Percentiles rank a stretch among this genome's conserved stretches.
phyloP scores from a whole-genome alignment of 2,888 invertebrate species.

The Nephrotoma flavescens region DNA sequence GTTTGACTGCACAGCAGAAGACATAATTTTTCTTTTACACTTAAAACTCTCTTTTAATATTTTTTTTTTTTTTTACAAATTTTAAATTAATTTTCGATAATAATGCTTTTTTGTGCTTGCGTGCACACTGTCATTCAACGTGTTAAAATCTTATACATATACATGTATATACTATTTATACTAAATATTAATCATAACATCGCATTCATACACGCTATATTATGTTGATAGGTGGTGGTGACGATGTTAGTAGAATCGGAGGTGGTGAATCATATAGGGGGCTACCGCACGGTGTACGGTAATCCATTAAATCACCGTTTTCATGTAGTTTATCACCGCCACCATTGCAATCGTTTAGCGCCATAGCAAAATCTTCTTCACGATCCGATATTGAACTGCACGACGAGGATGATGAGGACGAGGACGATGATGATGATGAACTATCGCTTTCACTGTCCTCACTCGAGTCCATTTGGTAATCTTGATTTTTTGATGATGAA shows the following conservation, averaged over 20 bases:
- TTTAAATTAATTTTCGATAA: background rate
- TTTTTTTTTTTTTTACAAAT: background rate
- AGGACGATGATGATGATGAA: conserved; percentile 17
- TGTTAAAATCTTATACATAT: background rate
- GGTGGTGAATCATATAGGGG: background rate
- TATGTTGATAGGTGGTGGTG: background rate
- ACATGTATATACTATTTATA: background rate
- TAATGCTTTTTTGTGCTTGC: background rate
- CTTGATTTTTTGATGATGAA: conserved; percentile 22
- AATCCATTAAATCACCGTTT: background rate
- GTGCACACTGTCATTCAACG: background rate
- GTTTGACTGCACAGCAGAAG: background rate
- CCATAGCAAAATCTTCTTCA: background rate
- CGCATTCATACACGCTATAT: background rate
- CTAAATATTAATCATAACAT: background rate
- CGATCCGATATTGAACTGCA: background rate
- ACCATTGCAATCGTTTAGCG: background rate
- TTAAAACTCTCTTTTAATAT: background rate
- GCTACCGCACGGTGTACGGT: background rate
- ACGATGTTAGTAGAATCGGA: background rate
- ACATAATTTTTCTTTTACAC: background rate
- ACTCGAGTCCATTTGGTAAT: conserved; percentile 25
- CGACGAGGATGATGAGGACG: background rate
- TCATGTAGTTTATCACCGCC: background rate
- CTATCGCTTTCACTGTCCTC: conserved; percentile 40